Evolutionary conservation across 2,888 invertebrate genomes (phyloP).

Genomic region (Pachymerium ferrugineum): DNA sequence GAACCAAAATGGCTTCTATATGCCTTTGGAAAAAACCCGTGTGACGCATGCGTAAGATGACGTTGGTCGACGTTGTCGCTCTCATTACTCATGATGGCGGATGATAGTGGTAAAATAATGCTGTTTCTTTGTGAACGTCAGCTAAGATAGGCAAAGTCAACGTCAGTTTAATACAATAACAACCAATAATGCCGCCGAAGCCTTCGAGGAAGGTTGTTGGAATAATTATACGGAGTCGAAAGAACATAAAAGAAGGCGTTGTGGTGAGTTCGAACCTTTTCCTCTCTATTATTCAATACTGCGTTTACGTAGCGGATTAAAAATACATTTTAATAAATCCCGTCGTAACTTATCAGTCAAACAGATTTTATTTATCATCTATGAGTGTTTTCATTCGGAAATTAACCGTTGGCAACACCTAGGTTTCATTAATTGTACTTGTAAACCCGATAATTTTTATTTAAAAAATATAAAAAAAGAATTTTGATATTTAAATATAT

Average conservation of each 20-base stretch:
- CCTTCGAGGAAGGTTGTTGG: conserved; percentile 41
- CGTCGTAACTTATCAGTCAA: too few relatives aligned
- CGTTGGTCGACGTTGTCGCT: not conserved
- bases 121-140: not conserved
- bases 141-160: not conserved
- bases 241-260: conserved; percentile 41
- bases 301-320: not conserved
- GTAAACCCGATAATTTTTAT: too few relatives aligned
- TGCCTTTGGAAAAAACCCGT: not conserved
- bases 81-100: conserved; percentile 21
- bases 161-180: not conserved
- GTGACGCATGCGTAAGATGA: not conserved
- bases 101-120: conserved; percentile 16
- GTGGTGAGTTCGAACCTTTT: conserved; percentile 38
- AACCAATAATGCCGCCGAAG: conserved; percentile 38
- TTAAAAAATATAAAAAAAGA: too few relatives aligned
- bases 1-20: not conserved
- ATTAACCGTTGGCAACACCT: too few relatives aligned
- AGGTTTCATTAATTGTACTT: too few relatives aligned
- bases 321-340: not conserved
- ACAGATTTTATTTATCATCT: too few relatives aligned
- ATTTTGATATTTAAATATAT: too few relatives aligned
- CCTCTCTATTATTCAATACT: not conserved
- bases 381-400: too few relatives aligned
- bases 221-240: conserved; percentile 40